Conservation (phyloP, 2,113 vertebrate species). For the Sinocyclocheilus grahami region DNA sequence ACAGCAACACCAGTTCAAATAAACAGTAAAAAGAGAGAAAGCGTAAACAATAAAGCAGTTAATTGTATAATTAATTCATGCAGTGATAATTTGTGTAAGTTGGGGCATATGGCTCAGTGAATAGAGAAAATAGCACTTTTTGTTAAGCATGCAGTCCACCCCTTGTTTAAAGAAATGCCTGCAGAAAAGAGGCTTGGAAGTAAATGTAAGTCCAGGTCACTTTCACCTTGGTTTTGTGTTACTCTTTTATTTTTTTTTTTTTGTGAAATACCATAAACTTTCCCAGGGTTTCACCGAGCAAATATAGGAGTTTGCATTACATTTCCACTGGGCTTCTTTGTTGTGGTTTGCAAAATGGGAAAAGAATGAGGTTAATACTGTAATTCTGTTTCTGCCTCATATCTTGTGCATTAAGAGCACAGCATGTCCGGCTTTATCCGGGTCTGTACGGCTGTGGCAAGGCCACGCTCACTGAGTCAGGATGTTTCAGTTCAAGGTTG, state of each 20-base stretch:
- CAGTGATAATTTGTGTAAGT: not conserved
- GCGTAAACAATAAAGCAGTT: no score
- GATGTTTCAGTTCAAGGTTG: constrained; percentile 8
- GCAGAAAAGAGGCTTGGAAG: not conserved
- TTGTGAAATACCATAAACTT: constrained; percentile 3
- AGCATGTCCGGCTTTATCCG: not conserved
- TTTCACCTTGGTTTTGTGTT: constrained; percentile 13
- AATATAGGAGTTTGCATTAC: constrained; percentile 4
- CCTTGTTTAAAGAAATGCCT: not conserved
- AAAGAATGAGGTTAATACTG: constrained; percentile 26
- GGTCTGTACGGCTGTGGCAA: not conserved
- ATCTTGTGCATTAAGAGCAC: constrained; percentile 21
- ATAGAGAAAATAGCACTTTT: not conserved
- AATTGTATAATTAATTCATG: not conserved
- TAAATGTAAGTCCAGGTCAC: not conserved
- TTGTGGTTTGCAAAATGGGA: constrained; percentile 26
- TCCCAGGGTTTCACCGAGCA: not conserved
- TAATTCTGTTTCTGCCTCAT: constrained; percentile 40
- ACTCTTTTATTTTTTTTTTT: not conserved
- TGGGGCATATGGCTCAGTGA: not conserved
- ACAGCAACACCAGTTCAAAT: not conserved
- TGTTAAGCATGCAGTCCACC: not conserved
- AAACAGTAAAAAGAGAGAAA: not conserved
- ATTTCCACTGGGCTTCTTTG: constrained; percentile 1
- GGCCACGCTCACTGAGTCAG: not conserved